Conservation (phyloP, 2,888 invertebrate genomes). For the Melanophora roralis region DNA sequence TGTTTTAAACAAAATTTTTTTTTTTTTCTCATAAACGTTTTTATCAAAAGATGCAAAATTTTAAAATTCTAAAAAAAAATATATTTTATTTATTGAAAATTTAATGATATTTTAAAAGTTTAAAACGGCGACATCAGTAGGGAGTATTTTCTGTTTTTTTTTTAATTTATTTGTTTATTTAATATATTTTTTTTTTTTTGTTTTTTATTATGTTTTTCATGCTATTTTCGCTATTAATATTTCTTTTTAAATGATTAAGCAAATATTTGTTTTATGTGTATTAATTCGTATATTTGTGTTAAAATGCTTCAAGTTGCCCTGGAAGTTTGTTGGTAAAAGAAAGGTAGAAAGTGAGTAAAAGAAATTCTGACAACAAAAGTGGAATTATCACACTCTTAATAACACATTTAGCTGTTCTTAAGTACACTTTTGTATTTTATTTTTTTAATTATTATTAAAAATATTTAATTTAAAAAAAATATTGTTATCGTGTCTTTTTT, state of each 20-base stretch:
- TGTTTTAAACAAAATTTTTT: too few relatives aligned
- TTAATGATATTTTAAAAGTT: too few relatives aligned
- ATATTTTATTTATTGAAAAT: too few relatives aligned
- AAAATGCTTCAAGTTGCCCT: too few relatives aligned
- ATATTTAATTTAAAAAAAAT: constrained; percentile 6
- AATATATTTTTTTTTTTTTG: neutral
- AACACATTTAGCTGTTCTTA: constrained; percentile 1
- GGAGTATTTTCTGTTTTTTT: too few relatives aligned
- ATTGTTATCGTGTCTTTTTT: neutral
- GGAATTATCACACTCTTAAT: neutral
- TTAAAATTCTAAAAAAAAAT: too few relatives aligned
- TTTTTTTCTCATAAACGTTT: too few relatives aligned
- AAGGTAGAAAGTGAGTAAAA: neutral
- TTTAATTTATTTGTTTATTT: neutral
- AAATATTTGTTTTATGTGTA: constrained; percentile 34
- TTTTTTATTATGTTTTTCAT: neutral
- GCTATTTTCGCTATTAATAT: neutral
- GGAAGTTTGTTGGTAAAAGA: too few relatives aligned
- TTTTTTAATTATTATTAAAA: neutral
- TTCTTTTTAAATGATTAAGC: constrained; percentile 45
- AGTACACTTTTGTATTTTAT: neutral
- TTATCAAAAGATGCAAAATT: too few relatives aligned
- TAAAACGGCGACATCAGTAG: too few relatives aligned
- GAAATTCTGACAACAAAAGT: neutral
- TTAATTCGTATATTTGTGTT: too few relatives aligned